Base-by-base conservation (phyloP, 2,113 vertebrate genomes). In the Felis chaus region DNA sequence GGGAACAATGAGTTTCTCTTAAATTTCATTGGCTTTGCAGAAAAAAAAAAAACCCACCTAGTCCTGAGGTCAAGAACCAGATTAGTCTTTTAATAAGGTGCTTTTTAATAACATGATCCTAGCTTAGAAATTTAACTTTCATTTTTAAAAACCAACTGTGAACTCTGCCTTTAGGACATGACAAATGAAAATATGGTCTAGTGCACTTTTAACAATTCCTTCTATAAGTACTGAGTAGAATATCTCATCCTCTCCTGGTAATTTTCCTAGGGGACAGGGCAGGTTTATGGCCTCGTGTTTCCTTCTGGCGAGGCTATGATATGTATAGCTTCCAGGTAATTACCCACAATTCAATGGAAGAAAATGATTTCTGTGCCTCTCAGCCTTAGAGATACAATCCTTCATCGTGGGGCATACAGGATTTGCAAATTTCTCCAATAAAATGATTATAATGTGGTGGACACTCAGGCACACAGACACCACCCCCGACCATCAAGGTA, bases 71-170 rank as follows among this genome's bases (percentile, higher is more conserved):
- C 76, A 98, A 93, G 50, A 95, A 92, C 36, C 18, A 88, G 89
- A 96, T 96, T 97, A 91, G 89, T 94, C 79, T 94, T 95, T 96
- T 91, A 96, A 95, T 96, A 97, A 96, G 73, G 97, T 78, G 85
- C 57, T 39, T 92, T 96, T 97, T 16, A 86, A 87, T 94, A 92
- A 95, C n/a, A 65, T 69, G 89, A 84, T 90, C 31, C 25, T 73
- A 91, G 48, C 69, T 88, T 80, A 14, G 55, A 96, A 93, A 88
- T 88, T 94, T 91, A 94, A 90, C 36, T 86, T 25, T 61, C 29
- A 18, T 84, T 79, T 96, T 92, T 16, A 57, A 94, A 92, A 94
- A 96, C 89, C 66, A 98, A 36, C 19, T 33, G 45, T 65, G 63
- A 97, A 94, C 95, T 97, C 39, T 95, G 82, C 88, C 93, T 95